Evolutionary conservation across 2,113 vertebrate genomes (phyloP), one percentile per base, ranked within the genome.

Genomic region (Murina feae): DNA sequence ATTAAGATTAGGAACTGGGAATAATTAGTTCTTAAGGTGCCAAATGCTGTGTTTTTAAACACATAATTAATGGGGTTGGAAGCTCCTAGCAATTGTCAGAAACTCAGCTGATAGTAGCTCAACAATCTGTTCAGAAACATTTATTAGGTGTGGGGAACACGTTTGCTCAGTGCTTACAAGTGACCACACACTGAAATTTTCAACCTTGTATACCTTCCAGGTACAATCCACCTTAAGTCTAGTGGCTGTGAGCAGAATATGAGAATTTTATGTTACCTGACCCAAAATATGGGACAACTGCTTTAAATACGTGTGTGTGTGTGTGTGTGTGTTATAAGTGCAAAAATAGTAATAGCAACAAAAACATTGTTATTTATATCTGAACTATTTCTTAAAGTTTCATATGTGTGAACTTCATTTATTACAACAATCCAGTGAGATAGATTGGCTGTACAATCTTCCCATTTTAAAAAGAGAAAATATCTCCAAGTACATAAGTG

Each of bases 1-100:
- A 97, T 91, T 84, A 49, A 96, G 97, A 97, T 96, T 97, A 98
- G 97, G 95, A 97, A 98, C 97, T 98, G 97, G 95, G 93, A 95
- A 96, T 98, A 98, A 98, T 98, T 98, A 98, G 79, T 83, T 95
- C 89, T 93, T 92, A 94, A 97, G 96, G 97, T 92, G 97, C 97
- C 98, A 98, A 98, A 95, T 58, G 74, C 65, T 95, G 5, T 9
- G 65, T 91, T 98, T 96, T 80, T 97, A 97, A 98, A 97, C 94
- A 96, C 28, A 96, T 94, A 98, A 98, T 97, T 98, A 98, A 98
- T 49, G 96, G 97, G 92, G 30, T 93, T 97, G 94, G 96, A 96
- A 97, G 95, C 88, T 95, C 89, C 89, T 94, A 93, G 58, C 89
- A 95, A 95, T 49, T 97, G 91, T 96, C 96, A 96, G 93, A 95